A percentile compares a stretch with the other conserved stretches of the same genome.
Conservation (phyloP, 1,140 invertebrate species). For the Ostrea edulis region DNA sequence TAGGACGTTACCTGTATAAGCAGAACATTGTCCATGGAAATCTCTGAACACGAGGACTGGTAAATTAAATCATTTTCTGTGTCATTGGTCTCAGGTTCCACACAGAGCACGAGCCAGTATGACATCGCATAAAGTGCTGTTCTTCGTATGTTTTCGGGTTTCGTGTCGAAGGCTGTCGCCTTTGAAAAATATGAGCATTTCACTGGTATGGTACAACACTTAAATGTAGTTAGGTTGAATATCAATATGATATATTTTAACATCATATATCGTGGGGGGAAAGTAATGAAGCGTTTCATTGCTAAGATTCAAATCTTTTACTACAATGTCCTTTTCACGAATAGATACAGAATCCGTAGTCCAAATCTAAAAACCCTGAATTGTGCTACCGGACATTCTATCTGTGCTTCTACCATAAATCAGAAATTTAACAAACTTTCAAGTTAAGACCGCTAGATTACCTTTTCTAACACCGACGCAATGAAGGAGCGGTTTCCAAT, state of each 20-base stretch:
- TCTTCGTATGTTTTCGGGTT: slow-evolving; percentile 17
- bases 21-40: slow-evolving; percentile 9
- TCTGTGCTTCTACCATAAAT: too few relatives aligned
- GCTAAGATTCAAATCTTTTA: too few relatives aligned
- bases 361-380: too few relatives aligned
- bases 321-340: too few relatives aligned
- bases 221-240: too few relatives aligned
- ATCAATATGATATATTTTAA: too few relatives aligned
- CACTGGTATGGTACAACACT: too few relatives aligned
- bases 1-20: not conserved
- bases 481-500: slow-evolving; percentile 1
- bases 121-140: slow-evolving; percentile 1
- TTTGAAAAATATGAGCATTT: not conserved
- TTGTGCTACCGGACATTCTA: too few relatives aligned
- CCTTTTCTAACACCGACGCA: not conserved
- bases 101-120: not conserved
- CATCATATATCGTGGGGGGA: too few relatives aligned
- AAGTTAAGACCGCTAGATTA: not conserved
- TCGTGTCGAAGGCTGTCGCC: not conserved
- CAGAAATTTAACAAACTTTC: not conserved
- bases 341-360: too few relatives aligned
- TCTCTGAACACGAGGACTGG: not conserved
- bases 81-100: not conserved
- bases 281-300: too few relatives aligned
- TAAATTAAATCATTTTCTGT: not conserved